Evolutionary conservation across 2,797 vertebrate genomes (phyloP).

Genomic region (Schizopygopsis malacanthus): DNA sequence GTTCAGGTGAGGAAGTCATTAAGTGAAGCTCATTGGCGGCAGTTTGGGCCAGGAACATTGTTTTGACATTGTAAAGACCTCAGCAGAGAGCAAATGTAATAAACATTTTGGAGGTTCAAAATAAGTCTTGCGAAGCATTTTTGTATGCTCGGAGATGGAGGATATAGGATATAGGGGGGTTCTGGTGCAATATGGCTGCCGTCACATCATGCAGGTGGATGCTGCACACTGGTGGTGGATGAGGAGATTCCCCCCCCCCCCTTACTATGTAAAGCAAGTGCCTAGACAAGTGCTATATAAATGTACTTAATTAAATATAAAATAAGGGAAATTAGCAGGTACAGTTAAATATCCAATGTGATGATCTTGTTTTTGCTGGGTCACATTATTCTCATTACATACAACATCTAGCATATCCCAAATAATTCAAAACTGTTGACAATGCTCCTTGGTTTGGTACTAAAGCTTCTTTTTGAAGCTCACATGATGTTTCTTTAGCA

Average conservation of each 20-base stretch:
- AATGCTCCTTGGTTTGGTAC: neutral
- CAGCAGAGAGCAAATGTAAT: conserved; percentile 21
- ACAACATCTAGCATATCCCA: no score
- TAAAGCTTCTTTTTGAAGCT: conserved; percentile 8
- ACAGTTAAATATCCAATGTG: neutral
- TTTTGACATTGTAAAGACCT: conserved; percentile 1
- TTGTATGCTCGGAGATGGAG: neutral
- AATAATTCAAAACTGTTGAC: neutral
- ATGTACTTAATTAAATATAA: neutral
- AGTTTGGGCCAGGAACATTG: conserved; percentile 2
- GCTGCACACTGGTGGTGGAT: no score
- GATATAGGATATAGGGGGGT: neutral
- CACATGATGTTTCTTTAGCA: no score
- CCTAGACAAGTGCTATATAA: no score
- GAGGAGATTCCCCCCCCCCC: no score
- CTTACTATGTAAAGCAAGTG: no score
- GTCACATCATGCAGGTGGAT: no score
- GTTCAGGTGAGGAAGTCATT: conserved; percentile 27
- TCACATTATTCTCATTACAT: neutral
- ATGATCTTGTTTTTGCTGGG: neutral
- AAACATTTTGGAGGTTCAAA: conserved; percentile 23
- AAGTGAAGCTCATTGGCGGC: conserved; percentile 23
- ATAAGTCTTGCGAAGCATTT: neutral
- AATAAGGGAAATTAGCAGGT: neutral
- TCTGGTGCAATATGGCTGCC: no score